Evolutionary conservation across 1,140 invertebrate species (phyloP).

Genomic region (Fopius arisanus): DNA sequence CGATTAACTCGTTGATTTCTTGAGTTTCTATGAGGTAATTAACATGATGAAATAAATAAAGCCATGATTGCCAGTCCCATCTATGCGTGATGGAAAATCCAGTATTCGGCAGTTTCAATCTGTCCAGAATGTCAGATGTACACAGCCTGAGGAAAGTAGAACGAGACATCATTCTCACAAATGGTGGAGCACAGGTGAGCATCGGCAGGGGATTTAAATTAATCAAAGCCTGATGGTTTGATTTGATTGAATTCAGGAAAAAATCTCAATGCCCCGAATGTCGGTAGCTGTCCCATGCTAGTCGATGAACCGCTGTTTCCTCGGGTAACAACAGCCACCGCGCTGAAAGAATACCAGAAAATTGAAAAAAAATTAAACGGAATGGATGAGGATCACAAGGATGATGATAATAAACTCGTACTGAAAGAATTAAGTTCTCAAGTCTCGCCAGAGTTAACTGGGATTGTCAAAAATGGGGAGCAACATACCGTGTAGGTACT

Average conservation of each 20-base stretch:
- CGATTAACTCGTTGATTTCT: background rate
- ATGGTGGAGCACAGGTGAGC: constrained; percentile 35
- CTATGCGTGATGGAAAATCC: background rate
- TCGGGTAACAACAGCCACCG: background rate
- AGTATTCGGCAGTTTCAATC: constrained; percentile 3
- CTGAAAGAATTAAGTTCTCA: background rate
- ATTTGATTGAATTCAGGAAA: constrained; percentile 19
- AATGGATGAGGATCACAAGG: background rate
- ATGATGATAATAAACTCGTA: background rate
- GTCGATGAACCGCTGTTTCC: constrained; percentile 30
- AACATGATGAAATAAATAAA: constrained; percentile 18
- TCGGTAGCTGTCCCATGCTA: constrained; percentile 34
- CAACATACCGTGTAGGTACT: background rate
- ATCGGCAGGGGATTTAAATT: constrained; percentile 5
- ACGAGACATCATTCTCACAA: constrained; percentile 14
- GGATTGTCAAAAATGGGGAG: background rate
- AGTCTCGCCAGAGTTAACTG: background rate
- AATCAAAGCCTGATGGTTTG: background rate
- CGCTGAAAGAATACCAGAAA: background rate
- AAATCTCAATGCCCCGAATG: constrained; percentile 28
- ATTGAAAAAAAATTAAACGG: background rate
- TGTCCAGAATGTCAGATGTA: background rate
- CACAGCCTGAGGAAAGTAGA: background rate
- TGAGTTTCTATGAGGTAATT: background rate
- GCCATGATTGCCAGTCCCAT: constrained; percentile 4